A percentile compares a stretch with the other conserved stretches of the same genome.
These are phyloP conservation scores for Boulengeromyrus knoepffleri DNA, from an alignment of 2,113 vertebrate genomes.

Conservation along the genomic window DNA sequence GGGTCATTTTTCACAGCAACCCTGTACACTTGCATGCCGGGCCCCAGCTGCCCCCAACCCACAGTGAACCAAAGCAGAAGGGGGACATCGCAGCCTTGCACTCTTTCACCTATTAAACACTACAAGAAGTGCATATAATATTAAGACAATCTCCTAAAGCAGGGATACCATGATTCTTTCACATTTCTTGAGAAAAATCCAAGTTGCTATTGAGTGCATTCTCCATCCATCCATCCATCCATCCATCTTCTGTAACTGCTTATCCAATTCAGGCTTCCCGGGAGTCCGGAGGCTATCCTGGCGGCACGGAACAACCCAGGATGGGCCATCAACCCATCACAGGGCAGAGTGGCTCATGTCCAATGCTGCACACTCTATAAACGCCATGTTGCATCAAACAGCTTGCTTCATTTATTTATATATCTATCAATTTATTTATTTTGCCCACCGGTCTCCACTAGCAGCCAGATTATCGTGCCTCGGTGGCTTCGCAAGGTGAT, in stretches of 20 bases:
- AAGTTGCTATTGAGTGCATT: not conserved
- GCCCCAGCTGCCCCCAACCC: not conserved
- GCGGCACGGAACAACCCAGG: not conserved
- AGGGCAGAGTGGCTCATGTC: not conserved
- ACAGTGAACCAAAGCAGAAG: not conserved
- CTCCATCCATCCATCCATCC: not conserved
- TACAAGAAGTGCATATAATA: slow-evolving; percentile 43
- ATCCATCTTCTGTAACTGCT: not conserved
- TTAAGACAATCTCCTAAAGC: slow-evolving; percentile 19
- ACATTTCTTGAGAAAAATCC: not conserved
- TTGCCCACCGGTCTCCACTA: slow-evolving; percentile 22
- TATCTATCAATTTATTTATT: not conserved
- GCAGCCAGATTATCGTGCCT: slow-evolving; percentile 23
- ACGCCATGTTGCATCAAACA: not conserved
- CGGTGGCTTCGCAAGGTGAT: slow-evolving; percentile 33
- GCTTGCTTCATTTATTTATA: not conserved
- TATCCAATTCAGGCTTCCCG: not conserved
- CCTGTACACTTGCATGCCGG: not conserved
- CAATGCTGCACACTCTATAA: not conserved
- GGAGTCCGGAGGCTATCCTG: not conserved
- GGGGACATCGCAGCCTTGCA: not conserved
- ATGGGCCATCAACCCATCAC: not conserved
- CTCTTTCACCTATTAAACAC: slow-evolving; percentile 34
- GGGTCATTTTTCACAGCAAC: not conserved
- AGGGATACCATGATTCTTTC: not conserved